Conservation (phyloP, 2,888 invertebrate species). For the Tinea trinotella region DNA sequence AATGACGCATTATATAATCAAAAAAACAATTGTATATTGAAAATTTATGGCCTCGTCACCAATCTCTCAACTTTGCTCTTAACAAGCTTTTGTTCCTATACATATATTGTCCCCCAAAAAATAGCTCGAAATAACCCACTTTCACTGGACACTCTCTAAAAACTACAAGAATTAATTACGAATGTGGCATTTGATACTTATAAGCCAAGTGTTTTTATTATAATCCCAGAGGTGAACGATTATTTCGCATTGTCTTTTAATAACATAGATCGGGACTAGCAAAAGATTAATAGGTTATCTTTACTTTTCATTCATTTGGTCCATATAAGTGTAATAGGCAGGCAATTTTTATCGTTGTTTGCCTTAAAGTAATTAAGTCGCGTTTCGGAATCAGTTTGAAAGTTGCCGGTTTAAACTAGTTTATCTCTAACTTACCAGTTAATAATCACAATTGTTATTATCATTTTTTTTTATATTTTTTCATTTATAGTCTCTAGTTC, state of each 20-base stretch:
- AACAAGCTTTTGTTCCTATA: conserved; percentile 2
- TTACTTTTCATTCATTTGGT: no score
- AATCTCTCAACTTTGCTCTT: conserved; percentile 4
- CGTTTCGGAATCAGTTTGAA: no score
- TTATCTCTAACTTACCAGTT: no score
- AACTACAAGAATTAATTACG: conserved; percentile 16
- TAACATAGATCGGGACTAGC: neutral
- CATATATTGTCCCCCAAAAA: conserved; percentile 8
- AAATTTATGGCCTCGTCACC: conserved; percentile 11
- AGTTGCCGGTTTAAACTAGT: no score
- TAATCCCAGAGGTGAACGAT: neutral
- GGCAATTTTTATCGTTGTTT: no score
- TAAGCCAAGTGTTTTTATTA: conserved; percentile 3
- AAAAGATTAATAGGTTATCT: no score
- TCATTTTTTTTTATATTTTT: no score
- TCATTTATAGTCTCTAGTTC: no score
- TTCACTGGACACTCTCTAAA: conserved; percentile 16
- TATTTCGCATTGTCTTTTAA: neutral
- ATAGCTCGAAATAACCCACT: neutral
- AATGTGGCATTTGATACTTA: conserved; percentile 16
- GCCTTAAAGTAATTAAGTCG: no score
- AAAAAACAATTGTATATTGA: neutral
- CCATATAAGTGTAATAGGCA: no score
- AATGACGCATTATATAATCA: neutral
- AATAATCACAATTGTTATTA: no score